Evolutionary conservation across 2,888 invertebrate species (phyloP), one percentile per base, ranked within the genome.

Genomic region (Microchrysa polita): DNA sequence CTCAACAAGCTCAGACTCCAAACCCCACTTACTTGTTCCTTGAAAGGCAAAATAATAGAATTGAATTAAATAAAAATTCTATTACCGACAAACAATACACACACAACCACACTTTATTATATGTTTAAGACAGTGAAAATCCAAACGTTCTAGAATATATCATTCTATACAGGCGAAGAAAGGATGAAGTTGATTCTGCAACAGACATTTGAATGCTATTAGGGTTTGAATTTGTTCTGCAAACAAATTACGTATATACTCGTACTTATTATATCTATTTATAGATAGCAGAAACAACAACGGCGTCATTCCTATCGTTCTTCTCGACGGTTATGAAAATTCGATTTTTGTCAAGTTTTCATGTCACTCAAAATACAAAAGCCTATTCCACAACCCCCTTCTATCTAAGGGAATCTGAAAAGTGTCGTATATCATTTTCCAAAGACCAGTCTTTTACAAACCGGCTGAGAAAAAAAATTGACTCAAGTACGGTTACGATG

Each of bases 191-290:
- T 59, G 59, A 23, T 59, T 23, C 59, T 59, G 59, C 23, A 23
- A 23, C 23, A 20, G 59, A 59, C 59, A 59, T 20, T 23, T 59
- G 59, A 59, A 59, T 59, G 59, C 59, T 23, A 23, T 59, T 23
- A 20, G 59, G 59, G 1, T 34, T 23, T 59, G 23, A 23, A 59
- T 14, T 59, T 23, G 14, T 59, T 59, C 23, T 2, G 14, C 23
- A 59, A 55, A 55, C 18, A 55, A 59, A 23, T 22, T 23, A 23
- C 9, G 23, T 59, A 59, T n/a, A n/a, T 23, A 23, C 7, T 34
- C 7, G 27, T 34, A 34, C n/a, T n/a, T n/a, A n/a, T n/a, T n/a
- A n/a, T 5, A 34, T 34, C 7, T 34, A 34, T 34, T 34, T 34
- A 34, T 34, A 34, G 7, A 34, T 34, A 34, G 27, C 27, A 34